Conservation (phyloP, 2,113 vertebrate genomes). For the Sinosuthora webbiana region DNA sequence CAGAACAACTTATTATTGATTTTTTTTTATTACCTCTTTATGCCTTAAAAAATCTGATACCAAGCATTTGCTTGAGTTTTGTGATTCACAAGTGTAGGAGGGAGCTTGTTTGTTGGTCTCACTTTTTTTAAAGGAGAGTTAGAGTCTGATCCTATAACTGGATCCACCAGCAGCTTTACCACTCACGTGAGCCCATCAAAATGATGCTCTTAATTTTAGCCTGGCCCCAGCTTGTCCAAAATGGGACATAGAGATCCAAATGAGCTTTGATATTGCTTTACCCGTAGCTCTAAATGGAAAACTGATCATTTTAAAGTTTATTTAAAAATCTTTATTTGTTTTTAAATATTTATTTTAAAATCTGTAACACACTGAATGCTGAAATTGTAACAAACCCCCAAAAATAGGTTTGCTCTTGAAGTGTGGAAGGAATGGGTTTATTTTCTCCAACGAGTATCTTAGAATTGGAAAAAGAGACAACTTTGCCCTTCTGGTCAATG, state of each 20-base stretch:
- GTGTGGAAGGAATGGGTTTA: background rate
- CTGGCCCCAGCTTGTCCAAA: background rate
- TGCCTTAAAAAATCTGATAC: background rate
- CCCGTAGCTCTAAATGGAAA: background rate
- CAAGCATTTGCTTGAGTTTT: background rate
- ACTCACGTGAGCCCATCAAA: accelerated
- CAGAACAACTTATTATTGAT: background rate
- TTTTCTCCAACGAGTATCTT: background rate
- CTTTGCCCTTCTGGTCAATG: background rate
- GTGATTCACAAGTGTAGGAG: accelerated
- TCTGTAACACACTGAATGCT: background rate
- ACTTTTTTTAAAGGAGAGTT: background rate
- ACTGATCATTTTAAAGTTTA: background rate
- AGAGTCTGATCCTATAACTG: background rate
- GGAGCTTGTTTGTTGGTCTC: background rate
- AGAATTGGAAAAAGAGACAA: background rate
- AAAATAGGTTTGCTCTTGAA: background rate
- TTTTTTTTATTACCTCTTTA: background rate
- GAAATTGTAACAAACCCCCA: background rate
- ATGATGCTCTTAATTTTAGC: background rate
- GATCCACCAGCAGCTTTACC: background rate
- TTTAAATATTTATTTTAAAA: background rate
- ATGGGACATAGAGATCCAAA: background rate
- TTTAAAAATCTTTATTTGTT: background rate
- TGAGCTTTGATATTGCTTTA: background rate